Conservation (phyloP, 2,797 vertebrate species). For the Gymnocypris eckloni region DNA sequence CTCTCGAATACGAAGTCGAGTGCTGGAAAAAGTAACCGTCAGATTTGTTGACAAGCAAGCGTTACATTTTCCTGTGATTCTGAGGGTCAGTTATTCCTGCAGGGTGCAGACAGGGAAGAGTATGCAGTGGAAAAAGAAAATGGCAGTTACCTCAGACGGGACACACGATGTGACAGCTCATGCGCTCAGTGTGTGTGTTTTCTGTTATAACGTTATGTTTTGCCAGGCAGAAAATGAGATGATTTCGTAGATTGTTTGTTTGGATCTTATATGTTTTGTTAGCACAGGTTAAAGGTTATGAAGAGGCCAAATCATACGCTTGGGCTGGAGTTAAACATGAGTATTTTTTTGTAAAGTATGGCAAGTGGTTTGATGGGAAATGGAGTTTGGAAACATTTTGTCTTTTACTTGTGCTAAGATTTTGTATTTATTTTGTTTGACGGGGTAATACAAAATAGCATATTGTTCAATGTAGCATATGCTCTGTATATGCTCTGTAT, state of each 20-base stretch:
- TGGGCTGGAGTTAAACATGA: conserved; percentile 10
- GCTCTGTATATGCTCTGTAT: neutral
- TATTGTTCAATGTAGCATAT: neutral
- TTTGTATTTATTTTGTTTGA: neutral
- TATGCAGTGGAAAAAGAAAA: conserved; percentile 28
- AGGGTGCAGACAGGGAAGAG: conserved; percentile 17
- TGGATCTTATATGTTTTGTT: conserved; percentile 26
- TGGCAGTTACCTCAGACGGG: conserved; percentile 1
- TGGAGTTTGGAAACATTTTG: conserved; percentile 6
- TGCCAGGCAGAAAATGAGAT: conserved; percentile 28
- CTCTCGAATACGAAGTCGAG: conserved; percentile 69
- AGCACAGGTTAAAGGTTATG: conserved; percentile 19
- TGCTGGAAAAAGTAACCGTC: neutral
- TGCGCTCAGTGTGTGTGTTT: conserved; percentile 22
- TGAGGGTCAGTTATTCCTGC: conserved; percentile 13
- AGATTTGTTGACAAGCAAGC: conserved; percentile 13
- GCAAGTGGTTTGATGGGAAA: conserved; percentile 1
- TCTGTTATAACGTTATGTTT: neutral
- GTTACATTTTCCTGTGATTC: conserved; percentile 14
- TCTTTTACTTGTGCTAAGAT: neutral
- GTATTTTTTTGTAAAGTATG: neutral
- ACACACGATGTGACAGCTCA: conserved; percentile 44
- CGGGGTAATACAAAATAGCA: neutral
- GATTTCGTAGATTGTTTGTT: conserved; percentile 48
- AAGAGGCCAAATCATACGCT: conserved; percentile 17